A percentile compares a stretch with the other conserved stretches of the same genome.
These are phyloP conservation scores for Zalophus californianus DNA, from an alignment of 2,797 vertebrate genomes.

Conservation along the genomic window DNA sequence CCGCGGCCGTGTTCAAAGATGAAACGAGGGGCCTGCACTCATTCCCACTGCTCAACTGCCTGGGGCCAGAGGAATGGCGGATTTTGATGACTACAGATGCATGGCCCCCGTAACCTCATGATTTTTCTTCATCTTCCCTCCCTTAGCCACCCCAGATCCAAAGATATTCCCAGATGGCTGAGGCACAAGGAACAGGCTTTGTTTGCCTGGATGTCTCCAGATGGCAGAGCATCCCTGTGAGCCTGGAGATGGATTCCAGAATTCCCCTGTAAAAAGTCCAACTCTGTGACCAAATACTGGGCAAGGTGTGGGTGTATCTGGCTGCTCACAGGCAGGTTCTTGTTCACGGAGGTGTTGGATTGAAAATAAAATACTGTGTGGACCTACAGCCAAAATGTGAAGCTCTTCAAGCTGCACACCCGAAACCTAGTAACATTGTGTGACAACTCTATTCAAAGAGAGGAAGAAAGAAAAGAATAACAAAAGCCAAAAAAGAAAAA, in stretches of 20 bases:
- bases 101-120: not conserved
- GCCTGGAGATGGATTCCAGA: not conserved
- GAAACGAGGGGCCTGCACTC: no score
- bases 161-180: not conserved
- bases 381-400: not conserved
- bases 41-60: no score
- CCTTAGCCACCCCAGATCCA: not conserved
- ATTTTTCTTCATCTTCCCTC: conserved; percentile 29
- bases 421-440: not conserved
- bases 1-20: no score
- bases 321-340: not conserved
- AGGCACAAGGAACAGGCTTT: not conserved
- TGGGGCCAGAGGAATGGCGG: no score
- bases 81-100: no score
- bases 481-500: not conserved
- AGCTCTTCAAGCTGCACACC: not conserved
- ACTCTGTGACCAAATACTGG: not conserved
- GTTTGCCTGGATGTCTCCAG: not conserved
- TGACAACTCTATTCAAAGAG: not conserved
- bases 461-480: not conserved
- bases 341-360: not conserved
- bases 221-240: not conserved
- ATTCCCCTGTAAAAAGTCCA: fast-evolving
- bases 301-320: not conserved
- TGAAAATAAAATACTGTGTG: not conserved